Base-by-base conservation (phyloP, 1,140 invertebrate genomes). In the Hormaphis cornu region DNA sequence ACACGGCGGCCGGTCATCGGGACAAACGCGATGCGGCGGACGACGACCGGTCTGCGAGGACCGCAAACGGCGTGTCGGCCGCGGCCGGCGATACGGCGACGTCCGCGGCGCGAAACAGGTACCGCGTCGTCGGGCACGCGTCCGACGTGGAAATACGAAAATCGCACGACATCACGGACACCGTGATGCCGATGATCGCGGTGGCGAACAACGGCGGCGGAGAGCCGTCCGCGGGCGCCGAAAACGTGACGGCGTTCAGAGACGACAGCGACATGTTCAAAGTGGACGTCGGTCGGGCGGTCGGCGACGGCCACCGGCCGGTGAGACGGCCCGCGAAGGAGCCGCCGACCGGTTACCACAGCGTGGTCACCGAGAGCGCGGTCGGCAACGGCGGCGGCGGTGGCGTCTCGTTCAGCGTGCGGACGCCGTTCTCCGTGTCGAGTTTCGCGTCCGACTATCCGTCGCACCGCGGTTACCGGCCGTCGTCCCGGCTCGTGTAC, bases 381-480 rank as follows among this genome's bases (percentile, higher is more conserved):
- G 42, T 66, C 24, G 61, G 50, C 7, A 66, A 66, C 14, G n/a
- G n/a, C n/a, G n/a, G 14, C 61, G 44, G 44, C n/a, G 7, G 28
- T 1, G 61, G 44, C 0, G 61, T 66, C 1, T 18, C 61, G 44
- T 66, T 66, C 6, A 66, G 61, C 18, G 42, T 66, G 28, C 61
- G 50, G 16, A 66, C 61, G 12, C 61, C 61, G 0, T 66, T 50
- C 35, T 66, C 61, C 10, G 61, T 66, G 24, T 44, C 61, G 1
- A 66, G 61, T 48, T 66, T 50, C 7, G 28, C 61, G n/a, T 50
- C 61, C 0, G 35, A 35, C 18, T n/a, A 22, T 66, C n/a, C 28
- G 61, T 4, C 28, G n/a, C 35, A 42, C 61, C 44, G 26, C 3
- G 12, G n/a, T 12, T 42, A 48, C 48, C 61, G 18, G 0, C 61